These are phyloP conservation scores for Calliopsis andreniformis DNA, from an alignment of 1,140 invertebrate species.

Conservation along the genomic window DNA sequence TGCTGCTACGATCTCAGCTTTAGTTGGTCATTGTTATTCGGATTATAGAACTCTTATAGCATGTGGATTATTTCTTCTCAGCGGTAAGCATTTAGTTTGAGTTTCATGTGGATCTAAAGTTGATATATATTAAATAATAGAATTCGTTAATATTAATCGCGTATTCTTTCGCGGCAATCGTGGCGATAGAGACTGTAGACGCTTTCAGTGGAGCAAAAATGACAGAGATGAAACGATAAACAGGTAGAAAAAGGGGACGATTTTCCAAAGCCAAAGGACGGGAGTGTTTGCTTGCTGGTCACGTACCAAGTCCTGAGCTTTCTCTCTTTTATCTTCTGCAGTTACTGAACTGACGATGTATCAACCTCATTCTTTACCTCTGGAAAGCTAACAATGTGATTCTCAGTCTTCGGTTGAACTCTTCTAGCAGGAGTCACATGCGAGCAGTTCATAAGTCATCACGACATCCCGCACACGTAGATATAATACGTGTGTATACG, in stretches of 20 bases:
- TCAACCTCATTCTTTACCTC: constrained; percentile 55
- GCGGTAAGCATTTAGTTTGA: constrained; percentile 80
- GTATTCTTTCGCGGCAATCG: background rate
- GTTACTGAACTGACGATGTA: constrained; percentile 40
- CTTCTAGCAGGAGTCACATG: background rate
- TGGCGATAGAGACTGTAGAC: constrained; percentile 22
- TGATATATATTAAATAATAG: background rate
- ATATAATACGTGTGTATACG: too few relatives aligned
- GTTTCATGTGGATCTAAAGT: too few relatives aligned
- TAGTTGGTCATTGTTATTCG: constrained; percentile 84
- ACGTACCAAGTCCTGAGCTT: constrained; percentile 52
- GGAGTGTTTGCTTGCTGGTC: constrained; percentile 52
- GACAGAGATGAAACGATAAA: constrained; percentile 15
- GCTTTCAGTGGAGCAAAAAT: background rate
- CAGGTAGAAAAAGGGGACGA: constrained; percentile 24
- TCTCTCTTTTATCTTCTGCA: constrained; percentile 8
- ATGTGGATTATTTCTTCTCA: constrained; percentile 84
- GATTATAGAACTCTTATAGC: constrained; percentile 85
- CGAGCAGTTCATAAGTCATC: constrained; percentile 32
- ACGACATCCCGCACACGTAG: background rate
- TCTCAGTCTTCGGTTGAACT: constrained; percentile 45
- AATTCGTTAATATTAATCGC: too few relatives aligned
- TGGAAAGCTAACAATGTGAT: constrained; percentile 61
- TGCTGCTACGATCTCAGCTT: constrained; percentile 83
- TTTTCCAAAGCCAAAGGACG: constrained; percentile 32